These are phyloP conservation scores for Hirtodrosophila confusa DNA, from an alignment of 2,888 invertebrate genomes.

Conservation along the genomic window DNA sequence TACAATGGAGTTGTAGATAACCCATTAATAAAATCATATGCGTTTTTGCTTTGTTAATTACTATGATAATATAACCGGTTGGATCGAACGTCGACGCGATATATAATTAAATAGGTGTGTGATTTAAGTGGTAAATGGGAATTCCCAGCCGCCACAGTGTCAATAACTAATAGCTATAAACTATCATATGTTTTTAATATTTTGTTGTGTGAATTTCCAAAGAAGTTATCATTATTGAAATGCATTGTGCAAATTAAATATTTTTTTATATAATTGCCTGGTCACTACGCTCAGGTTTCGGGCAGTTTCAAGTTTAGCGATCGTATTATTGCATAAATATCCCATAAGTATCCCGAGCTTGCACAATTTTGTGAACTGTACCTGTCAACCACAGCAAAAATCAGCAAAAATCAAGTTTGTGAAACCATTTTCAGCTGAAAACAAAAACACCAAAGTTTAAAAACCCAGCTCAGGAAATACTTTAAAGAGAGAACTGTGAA, in stretches of 20 bases:
- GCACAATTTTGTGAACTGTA: conserved; percentile 9
- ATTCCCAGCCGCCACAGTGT: conserved; percentile 20
- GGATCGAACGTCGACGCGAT: conserved; percentile 11
- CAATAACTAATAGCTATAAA: not conserved
- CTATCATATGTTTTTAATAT: conserved; percentile 3
- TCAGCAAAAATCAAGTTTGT: conserved; percentile 30
- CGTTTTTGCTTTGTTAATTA: conserved; percentile 45
- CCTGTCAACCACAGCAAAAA: conserved; percentile 8
- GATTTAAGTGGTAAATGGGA: conserved; percentile 16
- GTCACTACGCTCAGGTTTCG: too few relatives aligned
- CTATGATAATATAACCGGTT: conserved; percentile 53
- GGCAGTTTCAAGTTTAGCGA: conserved; percentile 8
- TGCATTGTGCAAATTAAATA: conserved; percentile 13
- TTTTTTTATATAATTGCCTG: not conserved
- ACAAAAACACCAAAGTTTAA: conserved; percentile 5
- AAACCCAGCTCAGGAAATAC: conserved; percentile 22
- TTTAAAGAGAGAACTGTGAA: conserved; percentile 37
- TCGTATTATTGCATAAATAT: not conserved
- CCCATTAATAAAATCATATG: conserved; percentile 39
- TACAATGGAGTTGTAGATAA: conserved; percentile 34
- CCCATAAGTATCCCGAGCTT: not conserved
- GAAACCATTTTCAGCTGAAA: conserved; percentile 7
- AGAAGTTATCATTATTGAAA: conserved; percentile 3
- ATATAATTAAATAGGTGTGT: conserved; percentile 5
- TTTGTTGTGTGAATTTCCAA: not conserved